A percentile compares a stretch with the other conserved stretches of the same genome.
phyloP scores from a whole-genome alignment of 2,888 invertebrate species.

The Idaea dimidiata region DNA sequence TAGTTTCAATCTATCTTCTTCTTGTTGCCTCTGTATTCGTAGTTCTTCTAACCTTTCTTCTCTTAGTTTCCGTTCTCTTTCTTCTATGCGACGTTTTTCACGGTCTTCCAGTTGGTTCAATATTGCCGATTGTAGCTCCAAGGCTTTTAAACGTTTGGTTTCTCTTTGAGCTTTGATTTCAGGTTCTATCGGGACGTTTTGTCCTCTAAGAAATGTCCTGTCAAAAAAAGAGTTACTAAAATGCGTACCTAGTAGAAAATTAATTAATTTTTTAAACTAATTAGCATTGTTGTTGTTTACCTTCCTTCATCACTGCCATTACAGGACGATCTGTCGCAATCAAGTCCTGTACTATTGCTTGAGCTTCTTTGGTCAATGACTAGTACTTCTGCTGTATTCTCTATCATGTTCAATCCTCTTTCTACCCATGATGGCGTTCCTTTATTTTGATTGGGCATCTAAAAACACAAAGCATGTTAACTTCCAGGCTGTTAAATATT shows the following conservation, averaged over 20 bases:
- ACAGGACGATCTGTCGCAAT: constrained; percentile 69
- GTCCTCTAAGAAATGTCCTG: constrained; percentile 89
- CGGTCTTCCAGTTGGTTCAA: constrained; percentile 92
- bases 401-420: constrained; percentile 77
- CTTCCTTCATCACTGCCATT: constrained; percentile 75
- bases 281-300: constrained; percentile 34
- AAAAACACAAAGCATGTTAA: constrained; percentile 20
- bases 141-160: constrained; percentile 88
- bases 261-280: neutral
- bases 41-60: constrained; percentile 92
- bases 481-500: constrained; percentile 7
- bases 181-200: constrained; percentile 91
- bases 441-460: constrained; percentile 77
- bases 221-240: constrained; percentile 24
- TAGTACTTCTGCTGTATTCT: constrained; percentile 76
- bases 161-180: constrained; percentile 90
- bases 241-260: neutral
- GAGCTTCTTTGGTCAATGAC: constrained; percentile 80
- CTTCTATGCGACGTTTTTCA: constrained; percentile 87
- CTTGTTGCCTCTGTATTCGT: constrained; percentile 87
- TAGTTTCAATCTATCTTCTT: constrained; percentile 83
- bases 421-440: constrained; percentile 81
- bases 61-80: constrained; percentile 85
- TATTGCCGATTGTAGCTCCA: constrained; percentile 93
- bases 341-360: constrained; percentile 63